These are phyloP conservation scores for Hoplostethus mediterraneus DNA, from an alignment of 2,797 vertebrate species.

Conservation along the genomic window DNA sequence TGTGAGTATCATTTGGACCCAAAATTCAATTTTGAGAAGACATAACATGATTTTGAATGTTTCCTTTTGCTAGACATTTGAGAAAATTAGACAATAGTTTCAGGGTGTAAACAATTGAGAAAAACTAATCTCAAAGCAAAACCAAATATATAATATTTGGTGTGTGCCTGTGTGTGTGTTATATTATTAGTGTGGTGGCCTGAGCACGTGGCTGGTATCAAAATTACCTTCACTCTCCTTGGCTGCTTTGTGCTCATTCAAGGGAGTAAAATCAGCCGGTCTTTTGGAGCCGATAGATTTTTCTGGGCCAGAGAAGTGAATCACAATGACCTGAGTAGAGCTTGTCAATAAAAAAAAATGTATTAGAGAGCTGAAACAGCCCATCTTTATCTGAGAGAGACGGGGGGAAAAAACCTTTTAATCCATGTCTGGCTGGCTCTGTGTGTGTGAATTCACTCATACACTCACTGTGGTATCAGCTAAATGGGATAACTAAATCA, in stretches of 20 bases:
- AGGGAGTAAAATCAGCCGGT: not conserved
- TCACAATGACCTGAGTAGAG: conserved; percentile 14
- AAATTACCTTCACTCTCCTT: not conserved
- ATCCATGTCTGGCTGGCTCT: not conserved
- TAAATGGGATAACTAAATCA: too few species aligned
- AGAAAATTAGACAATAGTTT: too few species aligned
- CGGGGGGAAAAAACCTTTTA: not conserved
- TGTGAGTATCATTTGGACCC: too few species aligned
- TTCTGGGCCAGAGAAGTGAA: not conserved
- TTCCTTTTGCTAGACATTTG: too few species aligned
- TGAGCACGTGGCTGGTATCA: not conserved
- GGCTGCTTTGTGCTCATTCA: not conserved
- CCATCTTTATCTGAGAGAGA: not conserved
- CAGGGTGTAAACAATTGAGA: too few species aligned
- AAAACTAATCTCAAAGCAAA: not conserved
- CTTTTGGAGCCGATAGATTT: conserved; percentile 15
- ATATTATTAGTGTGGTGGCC: not conserved
- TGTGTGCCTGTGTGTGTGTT: not conserved
- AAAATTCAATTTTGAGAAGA: too few species aligned
- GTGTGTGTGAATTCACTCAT: not conserved
- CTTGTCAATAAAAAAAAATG: conserved; percentile 2
- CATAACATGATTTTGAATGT: too few species aligned
- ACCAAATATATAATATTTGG: not conserved
- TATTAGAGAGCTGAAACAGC: not conserved
- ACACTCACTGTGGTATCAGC: not conserved